Conservation (phyloP, 2,113 vertebrate genomes). For the Zapus hudsonius region DNA sequence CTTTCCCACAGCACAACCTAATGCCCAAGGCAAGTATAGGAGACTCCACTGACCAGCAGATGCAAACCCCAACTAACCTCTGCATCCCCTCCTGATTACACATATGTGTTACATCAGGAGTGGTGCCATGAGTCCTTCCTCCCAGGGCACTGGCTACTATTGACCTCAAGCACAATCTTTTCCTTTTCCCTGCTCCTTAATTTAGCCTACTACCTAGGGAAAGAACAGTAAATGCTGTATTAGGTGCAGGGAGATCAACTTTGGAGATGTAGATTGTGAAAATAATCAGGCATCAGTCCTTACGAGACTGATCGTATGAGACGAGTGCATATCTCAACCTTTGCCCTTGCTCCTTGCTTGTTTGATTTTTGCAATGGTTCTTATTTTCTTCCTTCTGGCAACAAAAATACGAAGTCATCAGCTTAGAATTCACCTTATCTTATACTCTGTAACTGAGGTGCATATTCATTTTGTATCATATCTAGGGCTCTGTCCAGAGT, state of each 20-base stretch:
- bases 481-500: background rate
- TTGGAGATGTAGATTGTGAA: background rate
- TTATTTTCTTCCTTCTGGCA: background rate
- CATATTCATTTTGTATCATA: background rate
- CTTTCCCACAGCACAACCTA: background rate
- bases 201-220: background rate
- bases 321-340: background rate
- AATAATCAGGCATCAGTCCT: background rate
- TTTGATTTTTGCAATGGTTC: background rate
- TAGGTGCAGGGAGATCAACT: slow-evolving; percentile 54
- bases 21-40: background rate
- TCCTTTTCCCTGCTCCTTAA: slow-evolving; percentile 16
- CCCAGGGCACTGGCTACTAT: background rate
- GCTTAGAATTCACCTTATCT: background rate
- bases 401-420: background rate
- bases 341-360: background rate
- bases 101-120: background rate
- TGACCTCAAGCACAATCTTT: background rate
- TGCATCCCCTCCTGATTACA: background rate
- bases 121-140: slow-evolving; percentile 9
- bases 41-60: background rate
- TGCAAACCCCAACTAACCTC: background rate
- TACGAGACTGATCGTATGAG: too few relatives aligned
- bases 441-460: background rate
- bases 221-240: slow-evolving; percentile 30